Percentiles rank a stretch among this genome's conserved stretches.
Conservation (phyloP, 2,797 vertebrate species). For the Falco biarmicus region DNA sequence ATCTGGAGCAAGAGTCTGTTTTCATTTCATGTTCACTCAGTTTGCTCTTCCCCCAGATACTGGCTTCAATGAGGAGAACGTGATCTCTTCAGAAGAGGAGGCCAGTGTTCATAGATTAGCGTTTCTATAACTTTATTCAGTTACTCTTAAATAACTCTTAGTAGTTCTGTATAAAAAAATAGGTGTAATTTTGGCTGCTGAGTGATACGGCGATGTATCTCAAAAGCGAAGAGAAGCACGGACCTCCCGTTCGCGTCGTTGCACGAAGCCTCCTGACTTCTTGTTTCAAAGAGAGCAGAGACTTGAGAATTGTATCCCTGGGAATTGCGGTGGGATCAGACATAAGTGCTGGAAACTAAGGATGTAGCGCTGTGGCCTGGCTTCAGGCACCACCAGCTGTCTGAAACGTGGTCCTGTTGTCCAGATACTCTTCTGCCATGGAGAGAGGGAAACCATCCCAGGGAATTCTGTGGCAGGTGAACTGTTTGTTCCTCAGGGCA, state of each 20-base stretch:
- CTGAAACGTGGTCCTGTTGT: neutral
- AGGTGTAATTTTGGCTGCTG: neutral
- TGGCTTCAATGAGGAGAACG: neutral
- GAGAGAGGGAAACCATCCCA: neutral
- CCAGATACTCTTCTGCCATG: neutral
- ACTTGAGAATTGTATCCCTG: neutral
- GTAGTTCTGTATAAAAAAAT: neutral
- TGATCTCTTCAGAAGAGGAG: neutral
- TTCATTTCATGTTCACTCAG: accelerated
- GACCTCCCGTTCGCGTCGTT: neutral
- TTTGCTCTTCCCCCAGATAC: neutral
- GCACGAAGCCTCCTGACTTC: neutral
- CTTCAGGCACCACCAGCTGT: neutral
- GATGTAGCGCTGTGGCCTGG: neutral
- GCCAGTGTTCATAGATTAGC: accelerated
- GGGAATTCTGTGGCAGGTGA: neutral
- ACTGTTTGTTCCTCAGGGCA: neutral
- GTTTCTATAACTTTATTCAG: neutral
- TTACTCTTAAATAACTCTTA: neutral
- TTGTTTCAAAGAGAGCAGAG: neutral
- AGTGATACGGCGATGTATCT: accelerated
- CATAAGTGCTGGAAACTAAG: neutral
- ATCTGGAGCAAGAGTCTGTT: neutral
- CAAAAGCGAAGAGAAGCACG: neutral
- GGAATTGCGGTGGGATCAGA: neutral